These are phyloP conservation scores for Pachyuromys duprasi DNA, from an alignment of 2,797 vertebrate genomes.

Conservation along the genomic window DNA sequence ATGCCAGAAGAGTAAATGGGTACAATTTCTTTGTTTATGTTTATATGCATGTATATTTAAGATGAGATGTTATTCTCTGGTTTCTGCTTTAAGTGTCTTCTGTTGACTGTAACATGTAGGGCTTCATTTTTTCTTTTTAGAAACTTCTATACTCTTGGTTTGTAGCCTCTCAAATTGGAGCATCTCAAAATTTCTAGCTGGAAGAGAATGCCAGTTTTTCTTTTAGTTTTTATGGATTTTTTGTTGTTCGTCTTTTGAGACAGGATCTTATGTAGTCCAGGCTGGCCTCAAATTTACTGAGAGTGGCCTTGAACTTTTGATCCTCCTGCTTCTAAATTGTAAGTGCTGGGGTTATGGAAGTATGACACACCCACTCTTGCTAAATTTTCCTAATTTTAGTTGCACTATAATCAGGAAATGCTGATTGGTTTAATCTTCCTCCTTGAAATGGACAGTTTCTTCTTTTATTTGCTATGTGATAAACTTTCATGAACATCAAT, in stretches of 20 bases:
- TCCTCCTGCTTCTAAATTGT: background rate
- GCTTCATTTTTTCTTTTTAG: background rate
- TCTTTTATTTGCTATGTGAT: background rate
- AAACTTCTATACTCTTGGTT: background rate
- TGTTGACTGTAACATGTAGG: background rate
- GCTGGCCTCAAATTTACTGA: background rate
- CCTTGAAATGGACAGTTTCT: background rate
- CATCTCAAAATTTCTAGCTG: background rate
- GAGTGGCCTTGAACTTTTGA: background rate
- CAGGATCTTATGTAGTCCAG: background rate
- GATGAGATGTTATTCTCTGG: background rate
- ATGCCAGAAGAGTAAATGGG: background rate
- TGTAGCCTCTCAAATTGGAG: background rate
- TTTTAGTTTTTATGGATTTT: background rate
- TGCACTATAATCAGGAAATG: background rate
- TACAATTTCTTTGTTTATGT: background rate
- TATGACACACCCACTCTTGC: background rate
- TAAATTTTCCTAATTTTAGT: background rate
- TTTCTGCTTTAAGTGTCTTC: background rate
- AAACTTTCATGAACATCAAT: background rate
- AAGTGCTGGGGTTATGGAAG: background rate
- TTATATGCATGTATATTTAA: background rate
- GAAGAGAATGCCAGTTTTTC: background rate
- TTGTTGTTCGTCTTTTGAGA: background rate
- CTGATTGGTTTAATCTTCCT: background rate